These are phyloP conservation scores for Mus spicilegus DNA, from an alignment of 2,113 vertebrate species.

Conservation along the genomic window DNA sequence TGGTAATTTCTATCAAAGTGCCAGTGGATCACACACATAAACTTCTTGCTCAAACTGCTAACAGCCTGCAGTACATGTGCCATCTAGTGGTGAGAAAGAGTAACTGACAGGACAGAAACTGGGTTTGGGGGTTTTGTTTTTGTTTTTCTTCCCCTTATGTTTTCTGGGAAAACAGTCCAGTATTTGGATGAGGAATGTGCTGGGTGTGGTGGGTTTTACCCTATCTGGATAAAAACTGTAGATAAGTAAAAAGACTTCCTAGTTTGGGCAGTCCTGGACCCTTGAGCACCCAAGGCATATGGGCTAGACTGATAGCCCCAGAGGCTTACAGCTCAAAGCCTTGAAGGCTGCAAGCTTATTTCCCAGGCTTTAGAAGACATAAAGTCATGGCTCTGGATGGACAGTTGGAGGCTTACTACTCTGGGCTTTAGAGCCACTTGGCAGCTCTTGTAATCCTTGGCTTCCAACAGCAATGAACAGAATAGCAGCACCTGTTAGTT, in stretches of 20 bases:
- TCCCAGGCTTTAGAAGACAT: neutral
- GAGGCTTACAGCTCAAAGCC: neutral
- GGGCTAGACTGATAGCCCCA: neutral
- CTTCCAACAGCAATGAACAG: neutral
- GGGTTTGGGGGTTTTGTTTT: neutral
- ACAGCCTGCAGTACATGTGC: slow-evolving; percentile 41
- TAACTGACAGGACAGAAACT: slow-evolving; percentile 40
- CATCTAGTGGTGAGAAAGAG: slow-evolving; percentile 74
- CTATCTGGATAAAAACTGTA: neutral
- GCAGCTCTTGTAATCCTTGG: neutral
- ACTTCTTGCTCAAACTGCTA: slow-evolving; percentile 2
- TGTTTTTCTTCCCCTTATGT: neutral
- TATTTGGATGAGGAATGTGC: neutral
- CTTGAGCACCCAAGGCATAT: neutral
- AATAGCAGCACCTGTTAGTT: neutral
- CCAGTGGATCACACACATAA: neutral
- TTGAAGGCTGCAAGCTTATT: neutral
- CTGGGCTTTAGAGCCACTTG: neutral
- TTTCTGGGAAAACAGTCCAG: neutral
- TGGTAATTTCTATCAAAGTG: slow-evolving; percentile 55
- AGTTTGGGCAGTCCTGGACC: neutral
- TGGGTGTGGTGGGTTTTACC: too few relatives aligned
- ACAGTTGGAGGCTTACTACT: neutral
- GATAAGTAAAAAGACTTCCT: neutral
- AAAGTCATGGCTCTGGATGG: neutral